These are phyloP conservation scores for Leptodactylus fuscus DNA, from an alignment of 2,113 vertebrate genomes.

Conservation along the genomic window DNA sequence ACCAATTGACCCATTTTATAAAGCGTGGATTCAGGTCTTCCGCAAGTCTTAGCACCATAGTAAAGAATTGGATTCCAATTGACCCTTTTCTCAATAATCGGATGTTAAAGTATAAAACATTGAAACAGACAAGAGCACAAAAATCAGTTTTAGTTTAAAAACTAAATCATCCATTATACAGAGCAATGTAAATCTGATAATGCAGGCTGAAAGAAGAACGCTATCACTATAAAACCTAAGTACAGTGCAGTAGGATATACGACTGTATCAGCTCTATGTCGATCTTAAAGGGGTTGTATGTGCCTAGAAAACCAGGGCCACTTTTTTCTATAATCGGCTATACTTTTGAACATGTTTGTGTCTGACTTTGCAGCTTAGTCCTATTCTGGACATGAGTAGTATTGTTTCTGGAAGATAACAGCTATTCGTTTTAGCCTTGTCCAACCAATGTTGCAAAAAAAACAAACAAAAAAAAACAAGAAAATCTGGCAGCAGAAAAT, in stretches of 20 bases:
- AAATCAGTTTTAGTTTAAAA: neutral
- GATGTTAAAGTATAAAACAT: neutral
- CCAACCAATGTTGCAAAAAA: neutral
- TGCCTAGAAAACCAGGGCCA: neutral
- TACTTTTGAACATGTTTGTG: neutral
- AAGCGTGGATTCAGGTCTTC: neutral
- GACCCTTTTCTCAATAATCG: conserved; percentile 13
- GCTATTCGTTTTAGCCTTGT: neutral
- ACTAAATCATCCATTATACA: neutral
- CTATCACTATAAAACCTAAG: neutral
- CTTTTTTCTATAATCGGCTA: neutral
- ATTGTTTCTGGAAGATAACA: too few species aligned
- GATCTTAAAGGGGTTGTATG: neutral
- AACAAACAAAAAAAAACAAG: too few species aligned
- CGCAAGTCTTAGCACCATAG: neutral
- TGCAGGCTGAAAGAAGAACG: neutral
- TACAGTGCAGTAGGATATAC: too few species aligned
- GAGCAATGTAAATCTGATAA: neutral
- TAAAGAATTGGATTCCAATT: conserved; percentile 13
- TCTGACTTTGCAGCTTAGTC: neutral
- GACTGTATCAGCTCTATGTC: neutral
- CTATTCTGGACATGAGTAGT: neutral
- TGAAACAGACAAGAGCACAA: neutral
- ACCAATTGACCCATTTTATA: conserved; percentile 31
- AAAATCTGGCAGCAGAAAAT: too few species aligned